Evolutionary conservation across 2,888 invertebrate genomes (phyloP).

Genomic region (Gryllus longicercus): DNA sequence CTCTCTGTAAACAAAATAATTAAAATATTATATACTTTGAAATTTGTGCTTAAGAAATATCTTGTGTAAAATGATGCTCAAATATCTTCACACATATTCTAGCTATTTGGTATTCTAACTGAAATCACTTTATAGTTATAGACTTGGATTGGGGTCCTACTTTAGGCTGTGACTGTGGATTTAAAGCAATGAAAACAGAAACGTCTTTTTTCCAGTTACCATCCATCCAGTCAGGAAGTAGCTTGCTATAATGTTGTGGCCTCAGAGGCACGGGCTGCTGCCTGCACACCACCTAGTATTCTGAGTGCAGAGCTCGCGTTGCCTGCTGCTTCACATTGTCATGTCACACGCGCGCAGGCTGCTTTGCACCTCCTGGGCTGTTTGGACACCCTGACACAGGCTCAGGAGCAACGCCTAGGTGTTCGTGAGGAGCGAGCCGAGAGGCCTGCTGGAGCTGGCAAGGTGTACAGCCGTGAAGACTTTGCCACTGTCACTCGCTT

Average conservation of each 20-base stretch:
- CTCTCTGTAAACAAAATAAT: too few species aligned
- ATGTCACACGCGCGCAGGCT: constrained; percentile 80
- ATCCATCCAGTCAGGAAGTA: constrained; percentile 60
- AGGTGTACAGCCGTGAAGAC: constrained; percentile 73
- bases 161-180: too few species aligned
- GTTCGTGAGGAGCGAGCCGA: constrained; percentile 53
- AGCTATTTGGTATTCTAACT: too few species aligned
- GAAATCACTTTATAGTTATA: too few species aligned
- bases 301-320: constrained; percentile 78
- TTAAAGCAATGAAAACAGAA: too few species aligned
- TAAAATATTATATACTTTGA: too few species aligned
- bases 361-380: constrained; percentile 85
- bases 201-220: constrained; percentile 42
- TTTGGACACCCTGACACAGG: constrained; percentile 81
- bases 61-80: too few species aligned
- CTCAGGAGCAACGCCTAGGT: constrained; percentile 62
- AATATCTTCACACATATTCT: too few species aligned
- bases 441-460: constrained; percentile 52
- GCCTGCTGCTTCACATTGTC: constrained; percentile 65
- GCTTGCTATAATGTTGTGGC: constrained; percentile 81
- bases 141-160: too few species aligned
- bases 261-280: constrained; percentile 57
- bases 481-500: constrained; percentile 82
- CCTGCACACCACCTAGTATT: constrained; percentile 31
- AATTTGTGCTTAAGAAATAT: too few species aligned